Conservation (phyloP, 2,113 vertebrate species). For the Rhinopomastus cyanomelas region DNA sequence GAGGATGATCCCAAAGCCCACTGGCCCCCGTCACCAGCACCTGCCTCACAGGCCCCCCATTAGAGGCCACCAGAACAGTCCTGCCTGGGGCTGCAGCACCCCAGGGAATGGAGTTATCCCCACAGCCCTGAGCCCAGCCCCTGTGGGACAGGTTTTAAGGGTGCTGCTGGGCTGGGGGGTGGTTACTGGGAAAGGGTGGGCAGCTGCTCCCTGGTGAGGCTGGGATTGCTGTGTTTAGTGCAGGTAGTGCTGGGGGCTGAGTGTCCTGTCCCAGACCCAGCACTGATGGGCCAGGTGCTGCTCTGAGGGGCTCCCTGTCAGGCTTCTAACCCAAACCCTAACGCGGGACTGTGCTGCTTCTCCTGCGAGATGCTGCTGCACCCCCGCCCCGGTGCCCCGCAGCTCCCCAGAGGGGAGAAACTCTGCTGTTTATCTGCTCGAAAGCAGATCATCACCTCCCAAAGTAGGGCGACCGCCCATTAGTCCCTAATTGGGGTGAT, state of each 20-base stretch:
- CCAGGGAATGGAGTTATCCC: fast-evolving
- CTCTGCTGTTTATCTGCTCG: background rate
- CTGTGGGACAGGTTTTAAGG: fast-evolving
- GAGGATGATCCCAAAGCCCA: too few species aligned
- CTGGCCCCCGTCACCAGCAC: fast-evolving
- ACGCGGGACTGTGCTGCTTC: background rate
- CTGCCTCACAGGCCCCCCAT: fast-evolving
- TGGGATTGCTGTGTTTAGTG: background rate
- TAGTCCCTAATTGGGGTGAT: constrained; percentile 15
- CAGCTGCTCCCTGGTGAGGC: background rate
- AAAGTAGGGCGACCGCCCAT: background rate
- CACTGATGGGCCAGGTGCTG: fast-evolving
- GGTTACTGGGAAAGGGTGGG: background rate
- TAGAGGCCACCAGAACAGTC: fast-evolving
- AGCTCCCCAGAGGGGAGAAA: background rate
- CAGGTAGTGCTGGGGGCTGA: too few species aligned
- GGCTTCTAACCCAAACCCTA: background rate
- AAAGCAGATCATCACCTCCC: background rate
- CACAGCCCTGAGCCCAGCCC: fast-evolving
- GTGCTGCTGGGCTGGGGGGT: too few species aligned
- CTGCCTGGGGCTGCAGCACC: fast-evolving
- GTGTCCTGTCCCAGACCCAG: fast-evolving
- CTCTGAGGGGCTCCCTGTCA: background rate
- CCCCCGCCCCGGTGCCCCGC: background rate
- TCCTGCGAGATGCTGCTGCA: fast-evolving